A percentile compares a stretch with the other conserved stretches of the same genome.
These are phyloP conservation scores for Coptodon bakossiorum DNA, from an alignment of 2,113 vertebrate species.

Conservation along the genomic window DNA sequence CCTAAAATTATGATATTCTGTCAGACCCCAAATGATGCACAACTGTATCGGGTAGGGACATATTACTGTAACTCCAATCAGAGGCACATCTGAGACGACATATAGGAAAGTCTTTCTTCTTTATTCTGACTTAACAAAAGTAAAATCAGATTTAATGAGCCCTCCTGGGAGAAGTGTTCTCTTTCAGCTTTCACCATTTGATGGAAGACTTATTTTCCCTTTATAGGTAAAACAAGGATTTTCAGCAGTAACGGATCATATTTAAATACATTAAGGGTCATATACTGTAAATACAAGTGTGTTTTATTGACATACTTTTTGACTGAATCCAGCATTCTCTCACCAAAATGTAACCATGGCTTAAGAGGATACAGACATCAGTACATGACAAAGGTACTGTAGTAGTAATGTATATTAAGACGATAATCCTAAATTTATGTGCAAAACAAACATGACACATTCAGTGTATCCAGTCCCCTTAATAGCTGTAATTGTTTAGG, in stretches of 20 bases:
- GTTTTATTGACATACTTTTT: neutral
- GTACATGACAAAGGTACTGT: neutral
- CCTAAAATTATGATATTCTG: neutral
- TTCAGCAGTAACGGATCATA: neutral
- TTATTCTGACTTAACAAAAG: constrained; percentile 7
- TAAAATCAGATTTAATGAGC: constrained; percentile 54
- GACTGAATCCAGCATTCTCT: neutral
- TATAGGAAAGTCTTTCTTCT: neutral
- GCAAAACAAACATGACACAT: neutral
- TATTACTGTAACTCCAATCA: neutral
- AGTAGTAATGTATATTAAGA: neutral
- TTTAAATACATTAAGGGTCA: neutral
- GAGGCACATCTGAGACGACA: neutral
- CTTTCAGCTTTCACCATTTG: neutral
- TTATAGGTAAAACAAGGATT: constrained; percentile 15
- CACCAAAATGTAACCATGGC: neutral
- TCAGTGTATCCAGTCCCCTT: neutral
- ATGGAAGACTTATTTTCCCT: neutral
- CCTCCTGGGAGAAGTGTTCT: constrained; percentile 22
- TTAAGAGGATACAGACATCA: neutral
- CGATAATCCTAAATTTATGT: neutral
- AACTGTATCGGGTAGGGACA: neutral
- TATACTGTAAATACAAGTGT: neutral
- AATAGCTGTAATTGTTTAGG: neutral
- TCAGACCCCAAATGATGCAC: neutral